phyloP scores from a whole-genome alignment of 1,140 invertebrate genomes.

The Tyrophagus putrescentiae region DNA sequence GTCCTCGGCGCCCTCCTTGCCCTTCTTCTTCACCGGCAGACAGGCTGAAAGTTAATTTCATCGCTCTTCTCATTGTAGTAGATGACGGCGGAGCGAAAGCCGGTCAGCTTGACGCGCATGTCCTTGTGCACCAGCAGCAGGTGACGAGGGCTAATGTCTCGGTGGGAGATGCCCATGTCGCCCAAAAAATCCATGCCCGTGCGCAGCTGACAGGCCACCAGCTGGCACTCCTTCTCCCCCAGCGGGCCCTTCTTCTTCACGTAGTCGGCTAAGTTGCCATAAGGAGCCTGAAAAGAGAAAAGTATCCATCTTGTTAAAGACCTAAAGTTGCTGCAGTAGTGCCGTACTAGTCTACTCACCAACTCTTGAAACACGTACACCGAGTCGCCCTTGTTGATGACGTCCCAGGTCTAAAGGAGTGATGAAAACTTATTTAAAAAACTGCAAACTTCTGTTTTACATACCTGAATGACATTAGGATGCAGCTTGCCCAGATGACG shows the following conservation, averaged over 20 bases:
- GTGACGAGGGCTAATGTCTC: not conserved
- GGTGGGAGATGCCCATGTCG: not conserved
- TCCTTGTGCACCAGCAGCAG: not conserved
- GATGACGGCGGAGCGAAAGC: not conserved
- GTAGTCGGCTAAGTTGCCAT: not conserved
- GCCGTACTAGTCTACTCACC: not conserved
- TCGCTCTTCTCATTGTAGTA: not conserved
- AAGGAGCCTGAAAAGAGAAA: not conserved
- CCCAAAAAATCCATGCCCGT: conserved; percentile 1
- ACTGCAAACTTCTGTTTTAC: too few species aligned
- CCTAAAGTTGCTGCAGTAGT: not conserved
- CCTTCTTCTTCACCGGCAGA: not conserved
- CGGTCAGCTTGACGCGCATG: conserved; percentile 4
- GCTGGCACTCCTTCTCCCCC: not conserved
- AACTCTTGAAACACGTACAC: not conserved
- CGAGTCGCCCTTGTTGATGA: not conserved
- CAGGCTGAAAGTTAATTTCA: conserved; percentile 12
- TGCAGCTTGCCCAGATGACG: not conserved
- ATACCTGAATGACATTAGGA: conserved; percentile 1
- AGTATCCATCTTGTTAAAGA: not conserved
- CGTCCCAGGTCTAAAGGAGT: too few species aligned
- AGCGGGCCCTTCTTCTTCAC: not conserved
- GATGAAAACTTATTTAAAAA: too few species aligned
- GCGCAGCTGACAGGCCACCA: not conserved
- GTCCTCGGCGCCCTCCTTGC: not conserved